phyloP scores from a whole-genome alignment of 2,797 vertebrate species.

The Rhabdophis nuchalis region DNA sequence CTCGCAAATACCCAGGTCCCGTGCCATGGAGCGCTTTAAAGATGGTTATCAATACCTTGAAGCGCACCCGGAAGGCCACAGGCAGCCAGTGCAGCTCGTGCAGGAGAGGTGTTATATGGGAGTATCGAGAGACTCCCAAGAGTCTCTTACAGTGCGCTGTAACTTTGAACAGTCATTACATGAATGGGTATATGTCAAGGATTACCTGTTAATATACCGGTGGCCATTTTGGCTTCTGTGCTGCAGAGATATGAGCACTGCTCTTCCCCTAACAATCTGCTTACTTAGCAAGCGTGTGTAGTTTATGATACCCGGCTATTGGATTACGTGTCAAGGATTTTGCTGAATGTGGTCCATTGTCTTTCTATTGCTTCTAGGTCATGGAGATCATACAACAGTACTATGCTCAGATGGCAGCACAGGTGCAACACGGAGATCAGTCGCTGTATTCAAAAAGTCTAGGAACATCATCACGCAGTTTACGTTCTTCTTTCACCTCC shows the following conservation, averaged over 20 bases:
- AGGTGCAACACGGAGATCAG: constrained; percentile 6
- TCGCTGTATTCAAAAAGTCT: constrained; percentile 1
- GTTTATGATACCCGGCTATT: not conserved
- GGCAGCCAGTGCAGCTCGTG: too few species aligned
- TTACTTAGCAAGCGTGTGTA: too few species aligned
- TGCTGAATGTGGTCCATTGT: not conserved
- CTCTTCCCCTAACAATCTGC: not conserved
- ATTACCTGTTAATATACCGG: not conserved
- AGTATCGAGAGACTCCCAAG: too few species aligned
- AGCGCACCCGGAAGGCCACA: too few species aligned
- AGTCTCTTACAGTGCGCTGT: too few species aligned
- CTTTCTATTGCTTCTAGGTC: not conserved
- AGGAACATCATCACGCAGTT: not conserved
- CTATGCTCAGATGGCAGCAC: not conserved
- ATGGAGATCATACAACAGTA: constrained; percentile 18
- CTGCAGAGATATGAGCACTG: not conserved
- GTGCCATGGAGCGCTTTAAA: too few species aligned
- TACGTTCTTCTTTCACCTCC: not conserved
- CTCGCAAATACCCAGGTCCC: too few species aligned
- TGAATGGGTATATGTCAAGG: not conserved
- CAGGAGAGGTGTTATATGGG: too few species aligned
- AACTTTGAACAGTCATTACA: not conserved
- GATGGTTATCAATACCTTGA: too few species aligned
- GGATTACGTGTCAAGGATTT: not conserved
- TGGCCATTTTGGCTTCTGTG: not conserved